phyloP scores from a whole-genome alignment of 2,888 invertebrate species.

The Pachydiplax longipennis region DNA sequence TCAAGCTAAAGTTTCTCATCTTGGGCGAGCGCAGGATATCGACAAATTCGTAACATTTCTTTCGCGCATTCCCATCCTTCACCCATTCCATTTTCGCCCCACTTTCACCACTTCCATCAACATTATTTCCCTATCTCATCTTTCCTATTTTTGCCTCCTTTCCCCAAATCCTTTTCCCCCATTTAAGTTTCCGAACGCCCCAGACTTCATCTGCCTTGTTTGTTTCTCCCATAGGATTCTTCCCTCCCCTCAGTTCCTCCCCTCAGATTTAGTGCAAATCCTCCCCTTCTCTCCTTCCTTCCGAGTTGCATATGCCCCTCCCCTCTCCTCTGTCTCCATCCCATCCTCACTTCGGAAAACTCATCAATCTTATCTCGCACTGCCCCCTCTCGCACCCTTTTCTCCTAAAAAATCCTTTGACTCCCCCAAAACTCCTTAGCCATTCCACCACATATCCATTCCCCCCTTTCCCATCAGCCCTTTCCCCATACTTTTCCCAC shows the following conservation, averaged over 20 bases:
- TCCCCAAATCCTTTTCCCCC: not conserved
- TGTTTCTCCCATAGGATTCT: not conserved
- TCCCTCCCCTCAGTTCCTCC: not conserved
- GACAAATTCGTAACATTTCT: not conserved
- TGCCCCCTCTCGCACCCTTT: not conserved
- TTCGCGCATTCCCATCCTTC: not conserved
- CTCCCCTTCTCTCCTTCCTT: not conserved
- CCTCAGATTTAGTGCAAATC: not conserved
- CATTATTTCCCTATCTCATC: not conserved
- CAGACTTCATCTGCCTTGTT: conserved; percentile 42
- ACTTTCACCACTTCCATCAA: not conserved
- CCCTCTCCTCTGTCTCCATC: not conserved
- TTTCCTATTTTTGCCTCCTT: not conserved
- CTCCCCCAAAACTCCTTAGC: not conserved
- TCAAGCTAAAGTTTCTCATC: too few species aligned
- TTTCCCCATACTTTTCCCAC: not conserved
- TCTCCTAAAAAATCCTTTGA: not conserved
- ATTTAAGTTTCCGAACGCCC: not conserved
- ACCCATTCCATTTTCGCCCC: not conserved
- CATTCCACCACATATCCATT: not conserved
- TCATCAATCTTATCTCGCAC: conserved; percentile 38
- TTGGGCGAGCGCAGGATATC: too few species aligned
- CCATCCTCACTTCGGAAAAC: not conserved
- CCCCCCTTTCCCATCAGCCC: not conserved
- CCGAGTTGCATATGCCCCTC: not conserved